Evolutionary conservation across 2,888 invertebrate species (phyloP).

Genomic region (Copidosoma aretas): DNA sequence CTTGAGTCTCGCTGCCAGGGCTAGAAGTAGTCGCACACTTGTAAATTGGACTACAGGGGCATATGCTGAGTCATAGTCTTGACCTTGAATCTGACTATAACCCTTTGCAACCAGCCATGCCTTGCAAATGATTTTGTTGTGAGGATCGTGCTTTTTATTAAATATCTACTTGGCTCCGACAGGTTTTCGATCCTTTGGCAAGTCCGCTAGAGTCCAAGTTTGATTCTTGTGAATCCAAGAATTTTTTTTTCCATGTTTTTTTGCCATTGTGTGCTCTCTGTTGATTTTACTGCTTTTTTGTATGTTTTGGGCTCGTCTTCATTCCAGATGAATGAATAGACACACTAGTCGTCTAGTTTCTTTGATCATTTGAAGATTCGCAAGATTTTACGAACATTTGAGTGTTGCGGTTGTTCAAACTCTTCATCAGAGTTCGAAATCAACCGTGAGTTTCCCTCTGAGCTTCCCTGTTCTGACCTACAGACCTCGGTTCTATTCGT

Average conservation of each 20-base stretch:
- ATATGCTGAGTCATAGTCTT: not conserved
- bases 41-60: not conserved
- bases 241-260: not conserved
- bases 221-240: not conserved
- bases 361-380: not conserved
- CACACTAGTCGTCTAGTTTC: not conserved
- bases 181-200: not conserved
- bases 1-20: not conserved
- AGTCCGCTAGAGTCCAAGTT: not conserved
- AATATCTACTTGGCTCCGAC: constrained; percentile 8
- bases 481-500: not conserved
- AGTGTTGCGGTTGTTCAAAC: too few relatives aligned
- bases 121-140: not conserved
- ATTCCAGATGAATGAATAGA: not conserved
- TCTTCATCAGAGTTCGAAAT: too few relatives aligned
- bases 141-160: not conserved
- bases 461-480: not conserved
- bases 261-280: not conserved
- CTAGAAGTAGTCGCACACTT: not conserved
- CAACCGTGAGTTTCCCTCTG: not conserved
- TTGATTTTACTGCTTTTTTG: not conserved
- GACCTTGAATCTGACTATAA: not conserved
- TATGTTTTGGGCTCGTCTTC: not conserved
- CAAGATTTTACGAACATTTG: too few relatives aligned
- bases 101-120: not conserved